Base-by-base conservation (phyloP, 2,888 invertebrate genomes). In the Thymelicus acteon region DNA sequence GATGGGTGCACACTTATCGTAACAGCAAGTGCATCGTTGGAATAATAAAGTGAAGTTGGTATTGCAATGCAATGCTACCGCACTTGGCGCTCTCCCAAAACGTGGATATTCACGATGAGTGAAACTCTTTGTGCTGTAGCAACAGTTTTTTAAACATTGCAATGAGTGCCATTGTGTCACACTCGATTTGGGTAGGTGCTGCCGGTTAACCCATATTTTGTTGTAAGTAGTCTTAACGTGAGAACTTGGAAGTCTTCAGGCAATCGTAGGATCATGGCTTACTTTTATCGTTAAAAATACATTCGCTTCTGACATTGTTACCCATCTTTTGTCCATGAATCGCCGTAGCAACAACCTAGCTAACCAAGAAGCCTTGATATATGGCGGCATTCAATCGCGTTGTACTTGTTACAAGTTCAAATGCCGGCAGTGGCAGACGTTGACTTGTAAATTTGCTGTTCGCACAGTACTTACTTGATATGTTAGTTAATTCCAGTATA, bases 21-120 rank as follows among this genome's bases (percentile, higher is more conserved):
- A 69, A 69, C 69, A 58, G 48, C 37, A 8, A 69, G 69, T 64
- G 64, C 70, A 70, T 64, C 64, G 58, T 69, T 58, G 70, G 70
- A 70, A 70, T 70, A 70, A 70, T 60, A 70, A 70, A 65, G 58
- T 60, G 60, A 15, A 15, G 49, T 37, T 49, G 13, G 58, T 70
- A 60, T 70, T 64, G 60, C 70, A 19, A 52, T 49, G 57, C 52
- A 58, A 44, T 57, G 57, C 52, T 19, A 19, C 57, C 62, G 57
- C 6, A 44, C 8, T 62, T 68, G 68, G 68, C 68, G 52, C 57
- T 62, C 68, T 39, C 39, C 69, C 62, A 68, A 68, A 63, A 48
- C 62, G 63, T 60, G 60, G 31, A 37, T 60, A 67, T 68, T 52
- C 15, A 44, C 47, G 62, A 62, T 69, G 62, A 63, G 68, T 63